Conservation (phyloP, 1,140 invertebrate genomes). For the Goniozus legneri region DNA sequence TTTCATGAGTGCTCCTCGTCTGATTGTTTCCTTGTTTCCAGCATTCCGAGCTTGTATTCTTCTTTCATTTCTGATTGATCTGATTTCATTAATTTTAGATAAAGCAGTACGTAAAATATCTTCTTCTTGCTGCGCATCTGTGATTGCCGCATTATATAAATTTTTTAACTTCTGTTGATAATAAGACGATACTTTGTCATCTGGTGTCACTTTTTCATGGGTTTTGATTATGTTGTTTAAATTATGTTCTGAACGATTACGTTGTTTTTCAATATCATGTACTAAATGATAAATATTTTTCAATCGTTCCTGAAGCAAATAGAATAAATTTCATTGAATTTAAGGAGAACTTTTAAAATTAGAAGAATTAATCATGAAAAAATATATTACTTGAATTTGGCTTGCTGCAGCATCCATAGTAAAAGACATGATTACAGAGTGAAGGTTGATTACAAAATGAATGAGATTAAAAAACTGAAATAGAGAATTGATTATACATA, state of each 20-base stretch:
- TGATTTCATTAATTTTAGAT: conserved; percentile 86
- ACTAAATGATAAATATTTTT: conserved; percentile 73
- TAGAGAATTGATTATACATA: too few relatives aligned
- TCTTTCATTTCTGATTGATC: conserved; percentile 82
- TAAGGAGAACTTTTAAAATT: conserved; percentile 8
- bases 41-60: conserved; percentile 79
- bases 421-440: too few relatives aligned
- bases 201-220: conserved; percentile 70
- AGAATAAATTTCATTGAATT: conserved; percentile 5
- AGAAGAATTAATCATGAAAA: conserved; percentile 11
- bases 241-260: conserved; percentile 73
- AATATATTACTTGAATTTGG: conserved; percentile 65
- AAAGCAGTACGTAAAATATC: conserved; percentile 77
- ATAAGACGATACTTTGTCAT: conserved; percentile 64
- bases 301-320: conserved; percentile 65
- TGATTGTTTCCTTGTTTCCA: conserved; percentile 87
- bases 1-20: conserved; percentile 91
- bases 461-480: too few relatives aligned
- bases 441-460: too few relatives aligned
- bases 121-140: conserved; percentile 82
- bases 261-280: conserved; percentile 77
- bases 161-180: conserved; percentile 75
- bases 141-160: conserved; percentile 75
- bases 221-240: conserved; percentile 75
- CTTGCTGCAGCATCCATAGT: conserved; percentile 73